Percentiles rank a stretch among this genome's conserved stretches.
Conservation (phyloP, 2,113 vertebrate genomes). For the Takifugu flavidus region DNA sequence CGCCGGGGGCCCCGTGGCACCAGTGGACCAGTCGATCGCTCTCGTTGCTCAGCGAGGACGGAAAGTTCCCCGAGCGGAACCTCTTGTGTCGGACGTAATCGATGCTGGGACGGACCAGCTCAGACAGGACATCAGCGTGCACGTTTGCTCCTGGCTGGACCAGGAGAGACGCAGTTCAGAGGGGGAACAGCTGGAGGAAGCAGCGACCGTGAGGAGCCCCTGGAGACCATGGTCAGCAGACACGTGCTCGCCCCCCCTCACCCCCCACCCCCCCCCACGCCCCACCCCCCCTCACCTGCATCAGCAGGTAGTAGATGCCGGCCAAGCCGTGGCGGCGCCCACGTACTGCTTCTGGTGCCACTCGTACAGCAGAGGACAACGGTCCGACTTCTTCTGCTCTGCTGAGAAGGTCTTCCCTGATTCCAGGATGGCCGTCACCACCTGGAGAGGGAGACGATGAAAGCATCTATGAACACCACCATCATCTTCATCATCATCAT, state of each 20-base stretch:
- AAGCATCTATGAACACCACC: no score
- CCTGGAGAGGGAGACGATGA: constrained; percentile 62
- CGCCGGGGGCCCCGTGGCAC: constrained; percentile 93
- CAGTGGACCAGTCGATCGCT: constrained; percentile 94
- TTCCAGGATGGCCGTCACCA: constrained; percentile 84
- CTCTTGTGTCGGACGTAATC: constrained; percentile 95
- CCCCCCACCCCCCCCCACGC: constrained; percentile 47
- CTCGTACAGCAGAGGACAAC: constrained; percentile 91
- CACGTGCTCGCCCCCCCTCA: not conserved
- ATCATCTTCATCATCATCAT: no score
- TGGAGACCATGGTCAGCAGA: not conserved
- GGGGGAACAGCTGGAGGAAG: not conserved
- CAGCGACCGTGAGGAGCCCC: not conserved
- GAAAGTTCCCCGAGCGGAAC: constrained; percentile 95
- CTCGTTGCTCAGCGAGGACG: constrained; percentile 94
- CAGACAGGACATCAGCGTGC: constrained; percentile 78
- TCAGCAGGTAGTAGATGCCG: constrained; percentile 90
- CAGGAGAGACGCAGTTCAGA: not conserved
- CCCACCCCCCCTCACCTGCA: constrained; percentile 79
- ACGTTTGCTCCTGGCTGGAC: constrained; percentile 85
- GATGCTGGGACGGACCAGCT: constrained; percentile 91
- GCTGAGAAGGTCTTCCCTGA: constrained; percentile 87
- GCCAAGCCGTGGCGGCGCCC: constrained; percentile 93
- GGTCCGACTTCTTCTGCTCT: constrained; percentile 87
- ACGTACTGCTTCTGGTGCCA: constrained; percentile 98